Percentiles rank a stretch among this genome's conserved stretches.
Evolutionary conservation across 2,113 vertebrate genomes (phyloP).

Genomic region (Himantopus leucocephalus): DNA sequence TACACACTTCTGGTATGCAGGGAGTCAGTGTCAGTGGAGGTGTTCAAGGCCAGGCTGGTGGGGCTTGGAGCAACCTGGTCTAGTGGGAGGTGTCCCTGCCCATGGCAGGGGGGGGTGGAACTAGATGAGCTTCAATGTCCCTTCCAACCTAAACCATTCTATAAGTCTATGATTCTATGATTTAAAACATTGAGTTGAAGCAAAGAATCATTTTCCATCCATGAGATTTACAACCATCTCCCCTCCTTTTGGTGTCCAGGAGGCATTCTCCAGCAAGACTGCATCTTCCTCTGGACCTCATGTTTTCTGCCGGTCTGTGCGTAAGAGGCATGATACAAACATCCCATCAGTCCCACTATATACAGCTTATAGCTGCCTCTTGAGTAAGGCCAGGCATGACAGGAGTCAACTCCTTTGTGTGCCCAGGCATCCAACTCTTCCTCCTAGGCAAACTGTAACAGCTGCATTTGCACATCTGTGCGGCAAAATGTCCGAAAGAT

Average conservation of each 20-base stretch:
- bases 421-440: not conserved
- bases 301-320: rapidly evolving
- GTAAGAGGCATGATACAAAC: not conserved
- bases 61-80: too few relatives aligned
- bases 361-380: not conserved
- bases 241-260: not conserved
- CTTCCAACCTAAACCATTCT: too few relatives aligned
- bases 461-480: not conserved
- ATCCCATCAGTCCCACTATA: rapidly evolving
- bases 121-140: too few relatives aligned
- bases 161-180: too few relatives aligned
- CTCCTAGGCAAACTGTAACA: not conserved
- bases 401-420: not conserved
- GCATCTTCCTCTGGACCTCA: not conserved
- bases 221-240: not conserved
- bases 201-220: not conserved
- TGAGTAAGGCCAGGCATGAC: not conserved
- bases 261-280: not conserved
- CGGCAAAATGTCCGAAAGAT: not conserved
- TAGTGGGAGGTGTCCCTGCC: too few relatives aligned
- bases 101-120: too few relatives aligned
- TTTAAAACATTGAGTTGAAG: not conserved
- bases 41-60: too few relatives aligned
- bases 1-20: not conserved
- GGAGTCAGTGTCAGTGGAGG: not conserved